Conservation (phyloP, 2,113 vertebrate species). For the Pelecanus crispus region DNA sequence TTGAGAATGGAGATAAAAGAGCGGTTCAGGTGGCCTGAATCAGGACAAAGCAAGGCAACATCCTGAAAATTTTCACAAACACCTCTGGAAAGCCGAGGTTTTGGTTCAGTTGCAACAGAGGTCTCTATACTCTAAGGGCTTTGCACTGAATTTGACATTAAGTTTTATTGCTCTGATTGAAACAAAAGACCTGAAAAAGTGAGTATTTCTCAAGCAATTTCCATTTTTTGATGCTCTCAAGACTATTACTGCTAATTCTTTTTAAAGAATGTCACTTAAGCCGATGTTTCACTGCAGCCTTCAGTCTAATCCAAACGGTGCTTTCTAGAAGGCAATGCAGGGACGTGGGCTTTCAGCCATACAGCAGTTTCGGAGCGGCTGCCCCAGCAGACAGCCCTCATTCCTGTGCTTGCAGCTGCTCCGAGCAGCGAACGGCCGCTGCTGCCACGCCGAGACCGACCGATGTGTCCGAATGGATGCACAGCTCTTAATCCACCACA, state of each 20-base stretch:
- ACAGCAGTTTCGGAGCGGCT: background rate
- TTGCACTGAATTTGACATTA: background rate
- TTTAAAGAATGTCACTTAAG: background rate
- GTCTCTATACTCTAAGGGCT: background rate
- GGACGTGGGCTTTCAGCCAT: background rate
- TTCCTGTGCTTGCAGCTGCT: background rate
- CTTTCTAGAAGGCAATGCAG: background rate
- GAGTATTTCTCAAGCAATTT: background rate
- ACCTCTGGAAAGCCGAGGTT: background rate
- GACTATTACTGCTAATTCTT: background rate
- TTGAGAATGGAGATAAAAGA: background rate
- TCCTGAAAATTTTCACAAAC: background rate
- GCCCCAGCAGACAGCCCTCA: background rate
- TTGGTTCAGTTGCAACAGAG: background rate
- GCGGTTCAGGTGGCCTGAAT: background rate
- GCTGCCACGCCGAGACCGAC: background rate
- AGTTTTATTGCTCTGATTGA: background rate
- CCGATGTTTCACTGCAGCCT: background rate
- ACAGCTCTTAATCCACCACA: background rate
- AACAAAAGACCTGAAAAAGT: background rate
- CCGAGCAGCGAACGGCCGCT: no score
- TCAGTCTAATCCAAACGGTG: background rate
- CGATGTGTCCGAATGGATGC: rapidly evolving
- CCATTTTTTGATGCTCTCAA: background rate
- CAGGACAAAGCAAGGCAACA: background rate